These are phyloP conservation scores for Isaurus tuberculatus DNA, from an alignment of 92 coral and sea anemone species.

Conservation along the genomic window DNA sequence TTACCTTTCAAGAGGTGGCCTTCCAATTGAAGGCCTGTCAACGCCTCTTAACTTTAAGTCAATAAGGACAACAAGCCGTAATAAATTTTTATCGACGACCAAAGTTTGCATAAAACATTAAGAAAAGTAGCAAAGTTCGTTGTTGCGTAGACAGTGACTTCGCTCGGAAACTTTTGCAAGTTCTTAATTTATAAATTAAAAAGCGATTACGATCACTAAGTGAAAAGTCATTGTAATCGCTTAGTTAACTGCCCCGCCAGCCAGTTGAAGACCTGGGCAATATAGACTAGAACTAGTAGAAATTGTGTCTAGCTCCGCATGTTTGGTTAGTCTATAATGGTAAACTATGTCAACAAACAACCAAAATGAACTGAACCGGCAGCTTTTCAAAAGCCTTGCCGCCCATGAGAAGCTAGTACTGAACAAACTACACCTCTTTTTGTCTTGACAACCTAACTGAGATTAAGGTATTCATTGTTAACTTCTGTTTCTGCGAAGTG, in stretches of 20 bases:
- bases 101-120: conserved; percentile 27
- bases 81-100: conserved; percentile 19
- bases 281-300: too few species aligned
- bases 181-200: not conserved
- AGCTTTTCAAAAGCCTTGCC: conserved; percentile 27
- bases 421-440: conserved; percentile 26
- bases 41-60: conserved; percentile 19
- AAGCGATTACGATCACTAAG: not conserved
- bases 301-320: not conserved
- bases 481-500: conserved; percentile 26
- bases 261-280: not conserved
- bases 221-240: not conserved
- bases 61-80: conserved; percentile 36
- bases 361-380: conserved; percentile 21
- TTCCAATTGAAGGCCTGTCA: conserved; percentile 35
- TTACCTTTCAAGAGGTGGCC: conserved; percentile 31
- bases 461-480: conserved; percentile 14
- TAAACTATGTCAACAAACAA: conserved; percentile 5
- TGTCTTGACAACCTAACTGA: conserved; percentile 19
- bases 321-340: not conserved
- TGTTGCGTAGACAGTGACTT: not conserved
- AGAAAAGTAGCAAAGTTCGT: not conserved
- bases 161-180: not conserved
- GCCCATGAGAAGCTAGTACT: conserved; percentile 1
- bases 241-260: not conserved